phyloP scores from a whole-genome alignment of 2,888 invertebrate genomes.

The Fabriciana adippe region DNA sequence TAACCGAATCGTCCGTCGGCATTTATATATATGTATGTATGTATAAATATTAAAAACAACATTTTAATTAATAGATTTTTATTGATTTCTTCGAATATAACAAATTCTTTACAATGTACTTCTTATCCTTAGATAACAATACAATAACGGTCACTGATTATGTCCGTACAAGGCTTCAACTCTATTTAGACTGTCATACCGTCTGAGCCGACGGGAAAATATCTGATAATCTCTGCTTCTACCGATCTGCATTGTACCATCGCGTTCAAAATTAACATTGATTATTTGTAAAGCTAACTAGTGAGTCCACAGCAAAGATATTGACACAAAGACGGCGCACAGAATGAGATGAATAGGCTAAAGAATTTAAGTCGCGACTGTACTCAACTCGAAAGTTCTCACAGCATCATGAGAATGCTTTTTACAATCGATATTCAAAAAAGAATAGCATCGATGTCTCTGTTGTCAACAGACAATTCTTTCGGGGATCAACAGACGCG shows the following conservation, averaged over 20 bases:
- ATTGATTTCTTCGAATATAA: constrained; percentile 1
- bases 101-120: constrained; percentile 11
- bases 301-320: constrained; percentile 50
- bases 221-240: constrained; percentile 53
- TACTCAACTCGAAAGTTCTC: constrained; percentile 70
- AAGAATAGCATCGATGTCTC: constrained; percentile 79
- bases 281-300: constrained; percentile 47
- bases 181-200: constrained; percentile 50
- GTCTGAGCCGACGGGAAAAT: constrained; percentile 47
- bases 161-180: constrained; percentile 50
- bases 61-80: constrained; percentile 6
- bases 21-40: background rate
- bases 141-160: constrained; percentile 52
- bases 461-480: constrained; percentile 80
- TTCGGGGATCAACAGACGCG: constrained; percentile 64
- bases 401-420: constrained; percentile 78
- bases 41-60: background rate
- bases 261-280: constrained; percentile 52
- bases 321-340: constrained; percentile 59
- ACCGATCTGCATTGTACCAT: constrained; percentile 52
- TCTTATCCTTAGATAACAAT: constrained; percentile 40
- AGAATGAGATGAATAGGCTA: constrained; percentile 57
- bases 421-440: constrained; percentile 81
- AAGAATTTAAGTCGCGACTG: constrained; percentile 71
- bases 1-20: constrained; percentile 5